phyloP scores from a whole-genome alignment of 2,797 vertebrate species.

The Potorous gilbertii region DNA sequence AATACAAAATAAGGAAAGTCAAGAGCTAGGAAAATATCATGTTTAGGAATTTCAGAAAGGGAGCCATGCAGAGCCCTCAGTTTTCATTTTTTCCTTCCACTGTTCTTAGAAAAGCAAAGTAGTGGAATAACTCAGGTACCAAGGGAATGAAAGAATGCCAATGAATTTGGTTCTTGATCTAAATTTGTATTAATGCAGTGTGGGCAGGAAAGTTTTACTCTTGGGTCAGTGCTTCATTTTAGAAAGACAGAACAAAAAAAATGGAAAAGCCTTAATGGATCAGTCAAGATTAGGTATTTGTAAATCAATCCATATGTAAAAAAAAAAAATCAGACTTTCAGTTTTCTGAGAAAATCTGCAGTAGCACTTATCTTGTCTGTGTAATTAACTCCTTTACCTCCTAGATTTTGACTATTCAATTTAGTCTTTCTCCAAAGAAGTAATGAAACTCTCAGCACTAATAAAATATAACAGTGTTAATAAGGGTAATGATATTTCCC shows the following conservation, averaged over 20 bases:
- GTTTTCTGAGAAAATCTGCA: slow-evolving; percentile 76
- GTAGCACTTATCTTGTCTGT: slow-evolving; percentile 86
- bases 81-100: slow-evolving; percentile 76
- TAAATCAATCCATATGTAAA: neutral
- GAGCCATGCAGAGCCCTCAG: slow-evolving; percentile 54
- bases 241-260: slow-evolving; percentile 75
- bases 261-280: slow-evolving; percentile 45
- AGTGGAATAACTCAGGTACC: slow-evolving; percentile 80
- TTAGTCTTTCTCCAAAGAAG: slow-evolving; percentile 86
- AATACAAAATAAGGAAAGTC: slow-evolving; percentile 51
- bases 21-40: slow-evolving; percentile 55
- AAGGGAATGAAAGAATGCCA: slow-evolving; percentile 84
- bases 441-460: slow-evolving; percentile 79
- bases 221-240: slow-evolving; percentile 81
- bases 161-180: slow-evolving; percentile 82
- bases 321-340: neutral
- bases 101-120: slow-evolving; percentile 84
- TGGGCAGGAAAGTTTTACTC: slow-evolving; percentile 84
- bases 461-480: slow-evolving; percentile 67
- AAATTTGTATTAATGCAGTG: slow-evolving; percentile 82
- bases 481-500: slow-evolving; percentile 57
- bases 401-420: slow-evolving; percentile 82
- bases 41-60: slow-evolving; percentile 77
- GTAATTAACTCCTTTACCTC: slow-evolving; percentile 25
- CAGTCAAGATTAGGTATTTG: neutral